Conservation (phyloP, 2,113 vertebrate species). For the Heterotilapia buettikoferi region DNA sequence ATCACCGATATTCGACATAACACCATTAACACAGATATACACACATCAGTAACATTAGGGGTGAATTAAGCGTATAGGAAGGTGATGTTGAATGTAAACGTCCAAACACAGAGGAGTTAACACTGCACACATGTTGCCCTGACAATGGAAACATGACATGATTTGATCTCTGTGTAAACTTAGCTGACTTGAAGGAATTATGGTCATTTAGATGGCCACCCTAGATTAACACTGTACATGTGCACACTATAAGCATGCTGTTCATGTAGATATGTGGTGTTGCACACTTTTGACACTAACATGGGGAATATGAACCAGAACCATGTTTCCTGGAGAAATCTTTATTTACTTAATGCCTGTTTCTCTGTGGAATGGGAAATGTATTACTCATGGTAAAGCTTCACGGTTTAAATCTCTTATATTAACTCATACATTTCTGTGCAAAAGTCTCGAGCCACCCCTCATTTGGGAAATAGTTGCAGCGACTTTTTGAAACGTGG, state of each 20-base stretch:
- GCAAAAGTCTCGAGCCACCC: background rate
- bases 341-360: background rate
- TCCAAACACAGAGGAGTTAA: conserved; percentile 38
- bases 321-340: background rate
- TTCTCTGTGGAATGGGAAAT: background rate
- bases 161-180: background rate
- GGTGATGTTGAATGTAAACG: conserved; percentile 39
- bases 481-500: background rate
- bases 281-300: background rate
- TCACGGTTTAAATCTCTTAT: background rate
- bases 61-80: conserved; percentile 10
- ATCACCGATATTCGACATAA: conserved; percentile 35
- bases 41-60: background rate
- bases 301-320: background rate
- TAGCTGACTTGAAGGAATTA: background rate
- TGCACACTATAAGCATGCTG: background rate
- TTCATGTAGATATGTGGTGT: background rate
- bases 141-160: background rate
- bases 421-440: background rate
- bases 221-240: background rate
- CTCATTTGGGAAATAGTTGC: background rate
- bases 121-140: background rate
- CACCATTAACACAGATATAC: conserved; percentile 20
- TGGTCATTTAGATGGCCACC: background rate
- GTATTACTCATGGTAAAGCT: background rate